A percentile compares a stretch with the other conserved stretches of the same genome.
Conservation (phyloP, 2,888 invertebrate species). For the Papilio gigon region DNA sequence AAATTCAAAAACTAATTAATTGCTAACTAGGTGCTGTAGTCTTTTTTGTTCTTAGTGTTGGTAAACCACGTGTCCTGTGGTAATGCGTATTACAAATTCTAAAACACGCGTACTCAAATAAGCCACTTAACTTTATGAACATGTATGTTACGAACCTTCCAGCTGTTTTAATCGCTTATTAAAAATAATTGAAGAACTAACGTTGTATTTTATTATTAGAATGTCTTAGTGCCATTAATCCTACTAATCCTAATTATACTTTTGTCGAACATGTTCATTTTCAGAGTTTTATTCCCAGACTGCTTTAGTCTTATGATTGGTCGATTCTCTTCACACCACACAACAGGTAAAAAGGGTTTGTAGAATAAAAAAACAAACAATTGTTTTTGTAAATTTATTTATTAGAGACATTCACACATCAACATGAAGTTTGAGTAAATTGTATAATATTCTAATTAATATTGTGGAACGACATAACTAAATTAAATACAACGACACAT, state of each 20-base stretch:
- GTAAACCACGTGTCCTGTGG: background rate
- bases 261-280: too few species aligned
- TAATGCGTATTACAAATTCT: background rate
- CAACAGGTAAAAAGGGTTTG: background rate
- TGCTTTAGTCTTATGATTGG: background rate
- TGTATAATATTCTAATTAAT: conserved; percentile 55
- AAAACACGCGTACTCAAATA: too few species aligned
- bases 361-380: conserved; percentile 36
- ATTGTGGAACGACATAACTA: conserved; percentile 43
- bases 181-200: too few species aligned
- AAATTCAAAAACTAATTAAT: conserved; percentile 9
- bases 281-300: too few species aligned
- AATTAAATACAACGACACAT: conserved; percentile 39
- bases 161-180: too few species aligned
- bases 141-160: too few species aligned
- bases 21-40: background rate
- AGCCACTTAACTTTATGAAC: too few species aligned
- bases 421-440: conserved; percentile 69
- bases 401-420: conserved; percentile 83
- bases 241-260: too few species aligned
- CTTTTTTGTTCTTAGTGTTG: background rate
- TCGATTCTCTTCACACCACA: background rate
- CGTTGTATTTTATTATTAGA: too few species aligned
- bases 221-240: too few species aligned
- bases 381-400: conserved; percentile 68